Percentiles rank a stretch among this genome's conserved stretches.
Conservation (phyloP, 2,888 invertebrate species). For the Anorthoa munda region DNA sequence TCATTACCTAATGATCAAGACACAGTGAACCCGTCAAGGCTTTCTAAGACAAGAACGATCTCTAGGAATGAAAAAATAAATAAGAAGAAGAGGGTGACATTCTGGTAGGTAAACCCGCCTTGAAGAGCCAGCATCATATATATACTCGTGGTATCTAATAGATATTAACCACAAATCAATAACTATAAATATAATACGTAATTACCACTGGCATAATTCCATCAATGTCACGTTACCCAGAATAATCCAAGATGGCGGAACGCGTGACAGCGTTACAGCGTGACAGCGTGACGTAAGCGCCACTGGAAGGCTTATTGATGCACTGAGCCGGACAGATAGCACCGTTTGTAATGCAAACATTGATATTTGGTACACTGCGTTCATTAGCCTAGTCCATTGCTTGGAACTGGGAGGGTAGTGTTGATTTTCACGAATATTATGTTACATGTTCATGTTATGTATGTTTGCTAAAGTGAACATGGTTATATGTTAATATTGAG, state of each 20-base stretch:
- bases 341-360: constrained; percentile 22
- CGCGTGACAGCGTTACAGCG: not conserved
- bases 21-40: too few relatives aligned
- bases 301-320: constrained; percentile 11
- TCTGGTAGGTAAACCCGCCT: too few relatives aligned
- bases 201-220: constrained; percentile 3
- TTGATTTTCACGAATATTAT: constrained; percentile 17
- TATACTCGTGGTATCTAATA: too few relatives aligned
- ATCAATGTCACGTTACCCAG: constrained; percentile 17
- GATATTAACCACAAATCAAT: constrained; percentile 3
- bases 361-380: constrained; percentile 16
- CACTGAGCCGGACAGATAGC: constrained; percentile 21
- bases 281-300: constrained; percentile 31
- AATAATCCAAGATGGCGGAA: constrained; percentile 40
- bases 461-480: not conserved
- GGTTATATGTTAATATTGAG: not conserved
- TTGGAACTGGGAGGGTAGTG: not conserved
- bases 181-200: not conserved
- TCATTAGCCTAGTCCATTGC: constrained; percentile 9
- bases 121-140: too few relatives aligned
- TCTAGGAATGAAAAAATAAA: too few relatives aligned
- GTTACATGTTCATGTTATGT: not conserved
- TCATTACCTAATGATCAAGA: too few relatives aligned
- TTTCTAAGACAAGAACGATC: too few relatives aligned
- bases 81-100: too few relatives aligned